phyloP scores from a whole-genome alignment of 2,113 vertebrate species.

The Tonatia bakeri region DNA sequence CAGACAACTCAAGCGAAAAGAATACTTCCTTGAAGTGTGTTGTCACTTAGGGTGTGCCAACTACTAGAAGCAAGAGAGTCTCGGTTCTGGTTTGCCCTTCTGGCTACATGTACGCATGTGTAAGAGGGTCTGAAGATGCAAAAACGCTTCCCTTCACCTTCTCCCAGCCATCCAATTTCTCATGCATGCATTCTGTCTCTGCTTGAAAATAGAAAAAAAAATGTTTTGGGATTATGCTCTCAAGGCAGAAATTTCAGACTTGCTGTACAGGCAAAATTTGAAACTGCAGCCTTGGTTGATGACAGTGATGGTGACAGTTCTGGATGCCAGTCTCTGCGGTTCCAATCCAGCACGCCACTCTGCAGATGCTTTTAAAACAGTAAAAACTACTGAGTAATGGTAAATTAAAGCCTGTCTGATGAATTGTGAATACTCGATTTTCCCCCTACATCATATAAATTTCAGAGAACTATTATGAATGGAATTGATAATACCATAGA shows the following conservation, averaged over 20 bases:
- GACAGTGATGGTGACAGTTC: background rate
- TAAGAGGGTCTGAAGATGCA: background rate
- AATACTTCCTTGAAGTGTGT: background rate
- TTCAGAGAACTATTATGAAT: slow-evolving; percentile 52
- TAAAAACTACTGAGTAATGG: slow-evolving; percentile 38
- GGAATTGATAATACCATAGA: slow-evolving; percentile 25
- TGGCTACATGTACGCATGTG: background rate
- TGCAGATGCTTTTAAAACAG: slow-evolving; percentile 26
- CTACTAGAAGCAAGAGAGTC: background rate
- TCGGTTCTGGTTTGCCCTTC: background rate
- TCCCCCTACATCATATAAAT: slow-evolving; percentile 27
- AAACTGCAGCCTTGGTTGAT: slow-evolving; percentile 30
- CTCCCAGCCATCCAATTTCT: background rate
- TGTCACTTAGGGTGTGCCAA: background rate
- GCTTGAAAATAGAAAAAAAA: background rate
- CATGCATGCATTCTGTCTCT: background rate
- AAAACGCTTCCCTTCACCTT: background rate
- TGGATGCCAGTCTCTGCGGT: slow-evolving; percentile 26
- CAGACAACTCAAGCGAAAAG: background rate
- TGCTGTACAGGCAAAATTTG: slow-evolving; percentile 59
- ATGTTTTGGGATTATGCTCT: slow-evolving; percentile 32
- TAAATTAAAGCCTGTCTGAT: slow-evolving; percentile 53
- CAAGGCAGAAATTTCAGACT: slow-evolving; percentile 42
- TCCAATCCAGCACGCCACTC: background rate
- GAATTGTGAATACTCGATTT: background rate